A percentile compares a stretch with the other conserved stretches of the same genome.
These are phyloP conservation scores for Taurulus bubalis DNA, from an alignment of 2,113 vertebrate species.

Conservation along the genomic window DNA sequence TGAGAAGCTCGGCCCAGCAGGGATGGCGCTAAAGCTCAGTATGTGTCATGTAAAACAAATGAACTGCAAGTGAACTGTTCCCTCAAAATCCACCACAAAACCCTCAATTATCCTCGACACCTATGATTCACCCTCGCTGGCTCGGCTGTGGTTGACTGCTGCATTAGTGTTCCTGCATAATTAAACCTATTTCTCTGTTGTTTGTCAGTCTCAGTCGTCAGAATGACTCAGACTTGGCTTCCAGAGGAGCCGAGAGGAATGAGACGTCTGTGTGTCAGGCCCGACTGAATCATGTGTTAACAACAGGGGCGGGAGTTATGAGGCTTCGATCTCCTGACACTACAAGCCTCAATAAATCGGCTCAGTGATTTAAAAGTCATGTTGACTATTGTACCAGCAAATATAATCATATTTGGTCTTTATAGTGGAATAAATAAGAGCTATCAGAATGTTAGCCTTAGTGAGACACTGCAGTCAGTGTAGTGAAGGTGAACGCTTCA, in stretches of 20 bases:
- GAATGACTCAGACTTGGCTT: slow-evolving; percentile 50
- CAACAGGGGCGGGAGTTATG: slow-evolving; percentile 28
- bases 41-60: slow-evolving; percentile 4
- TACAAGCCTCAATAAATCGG: slow-evolving; percentile 63
- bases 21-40: not conserved
- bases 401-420: slow-evolving; percentile 71
- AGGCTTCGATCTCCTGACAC: slow-evolving; percentile 62
- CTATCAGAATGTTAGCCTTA: slow-evolving; percentile 42
- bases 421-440: slow-evolving; percentile 58
- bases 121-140: slow-evolving; percentile 18
- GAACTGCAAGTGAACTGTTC: slow-evolving; percentile 6
- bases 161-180: slow-evolving; percentile 54
- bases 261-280: slow-evolving; percentile 50
- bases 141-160: slow-evolving; percentile 18
- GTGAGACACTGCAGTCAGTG: not conserved
- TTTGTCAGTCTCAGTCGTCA: slow-evolving; percentile 43
- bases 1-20: not conserved
- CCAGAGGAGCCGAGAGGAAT: slow-evolving; percentile 30
- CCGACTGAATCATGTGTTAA: slow-evolving; percentile 57
- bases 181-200: slow-evolving; percentile 17
- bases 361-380: slow-evolving; percentile 70
- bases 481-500: slow-evolving; percentile 31
- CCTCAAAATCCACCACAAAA: slow-evolving; percentile 5
- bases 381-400: slow-evolving; percentile 59
- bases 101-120: slow-evolving; percentile 21